Evolutionary conservation across 2,888 invertebrate species (phyloP).

Genomic region (Slavum lentiscoides): DNA sequence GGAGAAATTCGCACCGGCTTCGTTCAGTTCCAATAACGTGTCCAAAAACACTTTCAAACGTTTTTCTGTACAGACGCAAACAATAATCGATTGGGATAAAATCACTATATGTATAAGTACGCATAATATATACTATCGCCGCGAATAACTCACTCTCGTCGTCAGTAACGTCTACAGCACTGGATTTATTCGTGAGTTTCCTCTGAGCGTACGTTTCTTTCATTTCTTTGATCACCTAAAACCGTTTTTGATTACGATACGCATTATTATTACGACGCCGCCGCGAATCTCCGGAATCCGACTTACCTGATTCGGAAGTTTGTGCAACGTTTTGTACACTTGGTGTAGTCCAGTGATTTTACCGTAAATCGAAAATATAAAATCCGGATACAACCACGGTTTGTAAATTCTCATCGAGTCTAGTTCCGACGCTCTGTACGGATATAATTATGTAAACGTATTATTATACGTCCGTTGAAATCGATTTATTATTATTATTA

Average conservation of each 20-base stretch:
- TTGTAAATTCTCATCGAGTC: conserved; percentile 56
- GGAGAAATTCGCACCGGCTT: conserved; percentile 54
- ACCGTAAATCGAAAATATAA: conserved; percentile 55
- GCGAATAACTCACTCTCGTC: neutral
- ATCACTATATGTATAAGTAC: neutral
- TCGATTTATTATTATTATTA: too few species aligned
- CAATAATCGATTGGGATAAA: neutral
- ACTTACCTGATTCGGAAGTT: conserved; percentile 55
- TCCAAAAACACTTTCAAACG: conserved; percentile 55
- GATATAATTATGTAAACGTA: too few species aligned
- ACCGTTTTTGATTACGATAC: neutral
- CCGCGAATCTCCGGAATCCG: neutral
- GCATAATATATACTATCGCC: neutral
- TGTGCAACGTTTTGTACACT: conserved; percentile 55
- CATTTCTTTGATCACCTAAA: conserved; percentile 29
- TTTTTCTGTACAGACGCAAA: conserved; percentile 38
- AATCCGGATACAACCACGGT: conserved; percentile 56
- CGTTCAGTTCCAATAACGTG: conserved; percentile 55
- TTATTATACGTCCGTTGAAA: neutral
- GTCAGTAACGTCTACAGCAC: neutral
- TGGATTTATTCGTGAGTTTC: neutral
- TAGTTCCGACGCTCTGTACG: conserved; percentile 55
- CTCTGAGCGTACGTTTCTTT: neutral
- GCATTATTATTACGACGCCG: neutral
- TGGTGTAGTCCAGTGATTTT: conserved; percentile 54